Base-by-base conservation (phyloP, 2,888 invertebrate genomes). In the Pristionchus arcanus region DNA sequence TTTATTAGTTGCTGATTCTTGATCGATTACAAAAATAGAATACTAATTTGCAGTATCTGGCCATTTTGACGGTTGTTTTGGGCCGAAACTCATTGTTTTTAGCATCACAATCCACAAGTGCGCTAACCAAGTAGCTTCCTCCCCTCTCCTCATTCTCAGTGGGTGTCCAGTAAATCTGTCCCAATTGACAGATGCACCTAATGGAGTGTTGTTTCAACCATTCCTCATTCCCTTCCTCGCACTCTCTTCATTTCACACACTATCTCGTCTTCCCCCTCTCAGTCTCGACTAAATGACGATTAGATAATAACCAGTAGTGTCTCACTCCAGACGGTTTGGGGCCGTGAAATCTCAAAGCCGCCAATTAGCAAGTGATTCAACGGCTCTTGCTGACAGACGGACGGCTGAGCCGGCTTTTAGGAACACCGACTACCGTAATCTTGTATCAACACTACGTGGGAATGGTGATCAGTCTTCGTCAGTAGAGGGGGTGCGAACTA, bases 361-460 rank as follows among this genome's bases (percentile, higher is more conserved):
- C 49, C 81, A 81, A 81, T 81, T 81, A 81, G 81, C 3, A n/a
- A n/a, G 81, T 81, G 81, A 81, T 81, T 81, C 49, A 81, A 81
- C 28, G 63, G 55, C 37, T 31, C 25, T 28, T 81, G 28, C 49
- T 42, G 81, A 81, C 81, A 81, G 81, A 81, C 81, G 42, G 49
- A 42, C 77, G 68, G 19, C 68, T 31, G 9, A 37, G 31, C 74
- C 74, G 74, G 34, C 74, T 74, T 74, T 74, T 37, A 74, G 37
- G 68, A 28, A n/a, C 25, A 42, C 37, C 74, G 37, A 37, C 7
- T 74, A 37, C 25, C 37, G 34, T 74, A 74, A 25, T 37, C 21
- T 34, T 74, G 74, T n/a, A 37, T 74, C 63, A 63, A 74, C 37
- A 34, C 74, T 37, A 11, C 31, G 71, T 34, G 34, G 74, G 37